Conservation (phyloP, 2,797 vertebrate genomes). For the Lagocephalus sceleratus region DNA sequence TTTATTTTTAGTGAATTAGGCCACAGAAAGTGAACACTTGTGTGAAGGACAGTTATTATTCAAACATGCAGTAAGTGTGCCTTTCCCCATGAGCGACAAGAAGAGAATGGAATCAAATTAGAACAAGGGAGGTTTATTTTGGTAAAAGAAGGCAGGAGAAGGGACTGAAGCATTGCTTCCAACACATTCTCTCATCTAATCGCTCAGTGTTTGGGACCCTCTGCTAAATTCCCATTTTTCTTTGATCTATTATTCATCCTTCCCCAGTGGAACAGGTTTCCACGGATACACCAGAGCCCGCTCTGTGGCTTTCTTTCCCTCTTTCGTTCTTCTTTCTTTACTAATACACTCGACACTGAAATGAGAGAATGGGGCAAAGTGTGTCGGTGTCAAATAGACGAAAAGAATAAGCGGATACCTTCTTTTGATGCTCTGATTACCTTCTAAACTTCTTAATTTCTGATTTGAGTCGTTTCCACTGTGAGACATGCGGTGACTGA, state of each 20-base stretch:
- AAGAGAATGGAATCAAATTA: constrained; percentile 61
- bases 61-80: constrained; percentile 56
- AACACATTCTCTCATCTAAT: constrained; percentile 50
- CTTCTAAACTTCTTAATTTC: constrained; percentile 7
- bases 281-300: constrained; percentile 48
- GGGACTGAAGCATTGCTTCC: constrained; percentile 57
- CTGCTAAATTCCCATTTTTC: constrained; percentile 69
- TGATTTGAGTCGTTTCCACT: constrained; percentile 13
- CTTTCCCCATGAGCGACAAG: constrained; percentile 56
- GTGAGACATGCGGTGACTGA: too few species aligned
- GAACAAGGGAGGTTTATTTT: constrained; percentile 65
- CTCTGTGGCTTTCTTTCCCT: constrained; percentile 12
- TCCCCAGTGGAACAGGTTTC: constrained; percentile 63
- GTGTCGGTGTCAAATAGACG: constrained; percentile 42
- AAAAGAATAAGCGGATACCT: constrained; percentile 14
- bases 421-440: constrained; percentile 29
- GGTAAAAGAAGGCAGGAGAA: constrained; percentile 59
- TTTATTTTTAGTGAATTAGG: constrained; percentile 51
- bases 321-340: too few species aligned
- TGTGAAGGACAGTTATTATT: constrained; percentile 49
- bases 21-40: constrained; percentile 38
- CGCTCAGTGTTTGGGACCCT: constrained; percentile 60
- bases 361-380: constrained; percentile 17
- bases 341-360: constrained; percentile 2
- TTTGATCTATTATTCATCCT: constrained; percentile 78